Base-by-base conservation (phyloP, 2,797 vertebrate species). In the Mormyrus proboscirostris region DNA sequence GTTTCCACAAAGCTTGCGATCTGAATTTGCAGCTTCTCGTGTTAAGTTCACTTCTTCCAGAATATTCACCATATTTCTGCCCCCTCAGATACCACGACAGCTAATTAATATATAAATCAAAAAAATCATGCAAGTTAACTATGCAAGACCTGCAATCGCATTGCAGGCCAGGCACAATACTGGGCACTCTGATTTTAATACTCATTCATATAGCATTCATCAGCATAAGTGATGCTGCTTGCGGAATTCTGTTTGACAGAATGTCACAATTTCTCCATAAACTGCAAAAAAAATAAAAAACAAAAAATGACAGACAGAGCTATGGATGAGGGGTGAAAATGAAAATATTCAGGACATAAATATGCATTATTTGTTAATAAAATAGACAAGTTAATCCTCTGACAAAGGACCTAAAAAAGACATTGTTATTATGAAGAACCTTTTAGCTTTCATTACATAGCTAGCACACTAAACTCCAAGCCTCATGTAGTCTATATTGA, bases 321-420 rank as follows among this genome's bases (percentile, higher is more conserved):
- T 69, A 12, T 33, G 62, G 62, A 14, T 69, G 25, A 10, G 1
- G 25, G 62, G 62, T 1, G 62, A 38, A 38, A 73, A 38, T 73
- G 65, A 73, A 73, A 73, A 73, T 38, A 33, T 29, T 14, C 6
- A 73, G 12, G 29, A 73, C 29, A 73, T 73, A 73, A 33, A 73
- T 73, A 73, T 73, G 65, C 65, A 73, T 73, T 73, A 73, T 73
- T 73, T 73, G 29, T 73, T 73, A 73, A 29, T 73, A 73, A 38
- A 73, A 73, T 73, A 33, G 29, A 33, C 29, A 73, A 73, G 29
- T 73, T 73, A 73, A 73, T 73, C 65, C 29, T 73, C 65, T 73
- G 65, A 73, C 29, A 73, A 73, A 29, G 4, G 65, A 73, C 65
- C 65, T 73, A 38, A 73, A 73, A 69, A 73, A 73, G 4, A 6